Percentiles rank a stretch among this genome's conserved stretches.
phyloP scores from a whole-genome alignment of 1,140 invertebrate genomes.

The Lepidurus packardi region DNA sequence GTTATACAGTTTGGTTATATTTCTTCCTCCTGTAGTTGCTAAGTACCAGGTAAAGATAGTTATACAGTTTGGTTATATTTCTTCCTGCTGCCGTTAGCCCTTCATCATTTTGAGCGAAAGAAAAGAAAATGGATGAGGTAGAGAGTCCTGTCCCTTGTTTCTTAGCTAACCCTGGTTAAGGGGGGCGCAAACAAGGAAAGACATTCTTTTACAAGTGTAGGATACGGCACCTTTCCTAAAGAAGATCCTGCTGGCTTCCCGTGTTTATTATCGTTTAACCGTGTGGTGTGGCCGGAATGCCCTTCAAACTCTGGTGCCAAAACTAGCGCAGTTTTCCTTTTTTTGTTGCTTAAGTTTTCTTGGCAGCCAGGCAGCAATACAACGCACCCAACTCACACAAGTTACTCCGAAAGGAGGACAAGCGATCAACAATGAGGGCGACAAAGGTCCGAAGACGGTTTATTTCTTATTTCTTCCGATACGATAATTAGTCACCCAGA shows the following conservation, averaged over 20 bases:
- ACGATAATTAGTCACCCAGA: not conserved
- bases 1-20: too few relatives aligned
- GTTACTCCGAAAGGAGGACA: not conserved
- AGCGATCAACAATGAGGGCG: not conserved
- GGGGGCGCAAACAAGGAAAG: not conserved
- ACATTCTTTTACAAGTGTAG: not conserved
- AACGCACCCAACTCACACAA: not conserved
- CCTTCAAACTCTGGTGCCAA: not conserved
- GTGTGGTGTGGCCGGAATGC: not conserved
- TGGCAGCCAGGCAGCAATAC: constrained; percentile 8
- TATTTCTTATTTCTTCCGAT: constrained; percentile 16
- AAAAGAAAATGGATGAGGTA: too few relatives aligned
- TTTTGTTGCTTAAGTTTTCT: not conserved
- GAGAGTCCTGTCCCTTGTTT: too few relatives aligned
- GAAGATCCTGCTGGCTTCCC: not conserved
- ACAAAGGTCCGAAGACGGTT: not conserved
- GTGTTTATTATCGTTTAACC: not conserved
- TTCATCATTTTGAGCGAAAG: too few relatives aligned
- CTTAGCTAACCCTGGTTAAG: not conserved
- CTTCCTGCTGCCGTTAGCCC: too few relatives aligned
- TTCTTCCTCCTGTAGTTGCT: too few relatives aligned
- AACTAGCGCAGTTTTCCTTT: not conserved
- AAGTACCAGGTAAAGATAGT: too few relatives aligned
- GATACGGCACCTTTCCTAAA: not conserved
- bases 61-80: too few relatives aligned